Evolutionary conservation across 2,797 vertebrate species (phyloP).

Genomic region (Channallabes apus): DNA sequence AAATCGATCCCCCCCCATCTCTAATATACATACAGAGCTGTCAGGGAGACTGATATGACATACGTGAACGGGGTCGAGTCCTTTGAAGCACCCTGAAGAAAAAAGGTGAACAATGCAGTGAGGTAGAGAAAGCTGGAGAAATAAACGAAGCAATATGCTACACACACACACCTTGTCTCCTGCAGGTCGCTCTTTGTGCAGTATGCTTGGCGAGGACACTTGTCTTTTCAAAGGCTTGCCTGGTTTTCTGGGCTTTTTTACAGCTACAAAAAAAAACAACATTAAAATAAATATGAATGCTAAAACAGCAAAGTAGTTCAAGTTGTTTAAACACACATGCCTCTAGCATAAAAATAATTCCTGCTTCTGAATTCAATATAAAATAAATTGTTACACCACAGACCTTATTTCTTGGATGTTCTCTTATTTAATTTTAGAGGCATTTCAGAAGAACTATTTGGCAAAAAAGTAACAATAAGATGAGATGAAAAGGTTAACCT

Average conservation of each 20-base stretch:
- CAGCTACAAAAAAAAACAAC: conserved; percentile 66
- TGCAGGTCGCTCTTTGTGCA: conserved; percentile 82
- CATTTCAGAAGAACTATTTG: not conserved
- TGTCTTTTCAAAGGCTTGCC: conserved; percentile 86
- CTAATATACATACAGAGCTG: not conserved
- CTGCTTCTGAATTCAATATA: too few species aligned
- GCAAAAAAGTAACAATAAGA: not conserved
- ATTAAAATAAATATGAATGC: not conserved
- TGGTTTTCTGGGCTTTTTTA: conserved; percentile 85
- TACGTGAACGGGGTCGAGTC: conserved; percentile 91
- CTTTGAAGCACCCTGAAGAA: conserved; percentile 74
- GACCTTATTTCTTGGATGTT: not conserved
- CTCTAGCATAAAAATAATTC: not conserved
- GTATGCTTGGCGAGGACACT: conserved; percentile 85
- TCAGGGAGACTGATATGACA: conserved; percentile 58
- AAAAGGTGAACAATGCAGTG: not conserved
- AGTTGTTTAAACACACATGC: not conserved
- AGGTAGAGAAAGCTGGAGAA: not conserved
- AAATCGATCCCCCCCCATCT: too few species aligned
- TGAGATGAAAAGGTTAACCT: not conserved
- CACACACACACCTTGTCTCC: conserved; percentile 81
- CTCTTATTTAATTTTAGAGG: not conserved
- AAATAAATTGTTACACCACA: not conserved
- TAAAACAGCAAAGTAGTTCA: not conserved
- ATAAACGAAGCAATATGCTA: not conserved